Evolutionary conservation across 2,113 vertebrate genomes (phyloP), one percentile per base, ranked within the genome.

Genomic region (Pao palembangensis): DNA sequence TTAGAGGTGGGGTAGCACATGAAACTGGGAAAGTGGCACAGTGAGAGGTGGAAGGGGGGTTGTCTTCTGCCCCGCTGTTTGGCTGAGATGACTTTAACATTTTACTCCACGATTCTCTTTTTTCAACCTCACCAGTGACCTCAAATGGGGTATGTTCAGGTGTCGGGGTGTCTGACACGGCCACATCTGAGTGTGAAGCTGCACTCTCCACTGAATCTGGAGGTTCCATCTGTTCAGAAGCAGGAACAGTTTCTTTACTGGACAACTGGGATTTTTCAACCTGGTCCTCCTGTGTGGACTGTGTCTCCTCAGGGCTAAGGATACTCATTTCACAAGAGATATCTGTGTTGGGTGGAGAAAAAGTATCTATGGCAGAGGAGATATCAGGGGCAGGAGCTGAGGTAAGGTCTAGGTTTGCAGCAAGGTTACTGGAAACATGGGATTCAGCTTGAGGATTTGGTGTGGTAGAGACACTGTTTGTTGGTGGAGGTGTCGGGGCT

Each of bases 1-100:
- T 71, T 6, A 78, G 1, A 0, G 87, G 84, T 61, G 80, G 82
- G 31, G 72, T 55, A 20, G 71, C 69, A 60, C 61, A 80, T 59
- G 78, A 49, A 21, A 64, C 44, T 6, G 71, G 75, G 49, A 78
- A 64, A 18, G 66, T 64, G 28, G 58, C 58, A 51, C 49, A 65
- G 21, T 61, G 57, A 46, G 69, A 46, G 28, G 82, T 46, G 14
- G 61, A 59, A 28, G 60, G 64, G 11, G 69, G 53, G 55, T 15
- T 69, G 14, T 72, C 67, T 56, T 68, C 58, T 7, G 17, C 28
- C 63, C 25, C 60, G 55, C 15, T n/a, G 1, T 51, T 62, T 21
- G 58, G 49, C 55, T 64, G 58, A 63, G 64, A 62, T 19, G 57
- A 41, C 43, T 52, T 55, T 4, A 31, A 16, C 7, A 23, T 71